Evolutionary conservation across 2,888 invertebrate species (phyloP), one percentile per base, ranked within the genome.

Genomic region (Glaucopsyche alexis): DNA sequence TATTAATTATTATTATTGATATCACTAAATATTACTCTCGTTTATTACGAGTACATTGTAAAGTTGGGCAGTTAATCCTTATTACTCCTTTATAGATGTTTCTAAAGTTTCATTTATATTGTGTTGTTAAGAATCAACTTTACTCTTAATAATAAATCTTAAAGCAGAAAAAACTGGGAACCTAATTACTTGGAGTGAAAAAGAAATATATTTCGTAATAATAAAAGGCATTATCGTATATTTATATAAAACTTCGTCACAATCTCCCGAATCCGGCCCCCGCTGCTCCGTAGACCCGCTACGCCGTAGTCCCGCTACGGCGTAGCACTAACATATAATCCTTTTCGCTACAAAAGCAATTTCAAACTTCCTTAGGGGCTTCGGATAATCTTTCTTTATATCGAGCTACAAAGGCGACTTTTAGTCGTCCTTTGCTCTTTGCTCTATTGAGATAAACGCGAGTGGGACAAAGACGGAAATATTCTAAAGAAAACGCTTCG

Each of bases 331-430:
- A 90, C 93, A 88, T 93, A 93, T 93, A 93, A 93, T 93, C 93
- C 93, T 93, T 93, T 93, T 93, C 90, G 93, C 92, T 93, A 93
- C 93, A 93, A 93, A 91, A 93, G 93, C 93, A 93, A 93, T 93
- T 93, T 91, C 93, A 91, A 93, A 93, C 93, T 93, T 93, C 93
- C 93, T 93, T 92, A 91, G 93, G 93, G 93, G 91, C 93, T 91
- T 90, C 85, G 90, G 91, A 93, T 93, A 93, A 93, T 93, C 93
- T 93, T 93, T 93, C 93, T 93, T 93, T 93, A 93, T 93, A 93
- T 90, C 89, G 89, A 87, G 87, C 87, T 88, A 87, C 84, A 86
- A 87, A 85, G 85, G 85, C 82, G 87, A 86, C 85, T 81, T 80
- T 81, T 83, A 84, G 81, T 77, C 80, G 81, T 76, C 72, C 78